These are phyloP conservation scores for Hoplias malabaricus DNA, from an alignment of 2,113 vertebrate genomes.

Conservation along the genomic window DNA sequence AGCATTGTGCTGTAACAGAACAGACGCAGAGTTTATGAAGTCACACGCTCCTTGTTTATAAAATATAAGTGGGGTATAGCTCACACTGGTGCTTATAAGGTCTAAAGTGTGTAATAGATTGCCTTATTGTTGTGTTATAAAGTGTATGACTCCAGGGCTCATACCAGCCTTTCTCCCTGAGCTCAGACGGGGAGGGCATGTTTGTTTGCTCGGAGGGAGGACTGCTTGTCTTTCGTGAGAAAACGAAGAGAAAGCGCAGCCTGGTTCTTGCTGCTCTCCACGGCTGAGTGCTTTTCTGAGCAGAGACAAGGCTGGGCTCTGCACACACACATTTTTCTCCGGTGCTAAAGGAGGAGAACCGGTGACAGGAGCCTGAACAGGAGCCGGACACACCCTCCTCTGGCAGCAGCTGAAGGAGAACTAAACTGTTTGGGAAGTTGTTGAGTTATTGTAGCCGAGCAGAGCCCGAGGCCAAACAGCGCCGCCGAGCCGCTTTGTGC, in stretches of 20 bases:
- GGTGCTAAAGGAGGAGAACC: not conserved
- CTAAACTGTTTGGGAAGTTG: slow-evolving; percentile 56
- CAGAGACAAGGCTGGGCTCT: not conserved
- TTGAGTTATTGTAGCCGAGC: slow-evolving; percentile 44
- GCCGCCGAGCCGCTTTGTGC: not conserved
- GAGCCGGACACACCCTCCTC: slow-evolving; percentile 38
- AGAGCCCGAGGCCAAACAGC: slow-evolving; percentile 17
- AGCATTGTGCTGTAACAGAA: too few relatives aligned
- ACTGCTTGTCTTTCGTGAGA: not conserved
- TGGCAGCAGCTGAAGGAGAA: slow-evolving; percentile 48
- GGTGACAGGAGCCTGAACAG: not conserved
- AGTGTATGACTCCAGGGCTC: too few relatives aligned
- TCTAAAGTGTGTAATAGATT: too few relatives aligned
- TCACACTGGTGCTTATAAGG: too few relatives aligned
- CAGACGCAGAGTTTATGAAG: too few relatives aligned
- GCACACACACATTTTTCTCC: not conserved
- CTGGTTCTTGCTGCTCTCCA: not conserved
- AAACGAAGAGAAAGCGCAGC: not conserved
- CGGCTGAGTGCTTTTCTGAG: not conserved
- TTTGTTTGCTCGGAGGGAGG: not conserved
- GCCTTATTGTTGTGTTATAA: too few relatives aligned
- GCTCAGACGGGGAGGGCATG: too few relatives aligned
- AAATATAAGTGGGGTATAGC: too few relatives aligned
- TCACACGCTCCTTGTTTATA: too few relatives aligned
- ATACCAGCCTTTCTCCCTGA: too few relatives aligned